A percentile compares a stretch with the other conserved stretches of the same genome.
Evolutionary conservation across 2,888 invertebrate species (phyloP).

Genomic region (Epinotia brunnichana): DNA sequence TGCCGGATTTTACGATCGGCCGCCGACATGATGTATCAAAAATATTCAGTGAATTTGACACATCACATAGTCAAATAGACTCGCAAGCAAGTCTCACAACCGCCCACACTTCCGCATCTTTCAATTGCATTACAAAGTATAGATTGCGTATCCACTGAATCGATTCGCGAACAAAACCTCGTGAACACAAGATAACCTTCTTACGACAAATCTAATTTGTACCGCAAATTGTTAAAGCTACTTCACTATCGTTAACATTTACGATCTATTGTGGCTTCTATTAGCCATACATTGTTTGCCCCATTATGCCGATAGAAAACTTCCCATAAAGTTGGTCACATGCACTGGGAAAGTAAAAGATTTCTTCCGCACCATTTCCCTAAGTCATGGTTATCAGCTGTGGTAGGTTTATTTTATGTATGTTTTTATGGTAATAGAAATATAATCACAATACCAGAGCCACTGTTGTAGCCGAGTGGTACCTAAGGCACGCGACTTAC

Average conservation of each 20-base stretch:
- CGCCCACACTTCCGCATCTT: no score
- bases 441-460: no score
- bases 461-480: no score
- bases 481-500: no score
- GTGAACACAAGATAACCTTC: background rate
- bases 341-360: slow-evolving; percentile 39
- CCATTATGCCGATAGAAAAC: slow-evolving; percentile 36
- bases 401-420: background rate
- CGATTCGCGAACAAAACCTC: background rate
- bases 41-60: background rate
- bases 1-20: no score
- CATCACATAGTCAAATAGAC: background rate
- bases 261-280: slow-evolving; percentile 36
- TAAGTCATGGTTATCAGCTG: slow-evolving; percentile 9
- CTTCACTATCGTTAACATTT: slow-evolving; percentile 21
- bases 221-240: slow-evolving; percentile 22
- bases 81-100: background rate
- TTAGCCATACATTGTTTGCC: slow-evolving; percentile 26
- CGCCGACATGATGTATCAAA: no score
- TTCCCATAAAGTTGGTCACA: slow-evolving; percentile 26
- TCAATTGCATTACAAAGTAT: background rate
- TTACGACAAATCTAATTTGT: slow-evolving; percentile 34
- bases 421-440: background rate
- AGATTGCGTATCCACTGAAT: background rate
- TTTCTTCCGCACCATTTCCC: slow-evolving; percentile 42